Base-by-base conservation (phyloP, 2,797 vertebrate genomes). In the Neosilurus mollespiculum region DNA sequence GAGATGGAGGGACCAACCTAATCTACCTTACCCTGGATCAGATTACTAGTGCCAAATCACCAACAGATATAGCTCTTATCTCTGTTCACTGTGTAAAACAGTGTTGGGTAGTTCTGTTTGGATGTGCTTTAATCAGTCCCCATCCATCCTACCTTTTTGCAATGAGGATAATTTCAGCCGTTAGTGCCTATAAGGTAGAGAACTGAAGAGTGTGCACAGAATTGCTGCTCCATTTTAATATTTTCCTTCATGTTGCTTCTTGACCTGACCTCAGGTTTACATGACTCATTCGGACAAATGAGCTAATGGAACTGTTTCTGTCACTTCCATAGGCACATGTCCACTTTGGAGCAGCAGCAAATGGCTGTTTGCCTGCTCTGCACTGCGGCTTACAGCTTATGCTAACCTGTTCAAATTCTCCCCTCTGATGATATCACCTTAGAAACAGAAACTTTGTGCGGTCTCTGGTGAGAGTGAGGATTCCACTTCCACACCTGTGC, bases 261-360 rank as follows among this genome's bases (percentile, higher is more conserved):
- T 82, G 51, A 84, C 84, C 90, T 87, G 85, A 85, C 8, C 9
- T 34, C 72, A 58, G 79, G 86, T 89, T 81, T 75, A 85, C 87
- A 83, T 87, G 76, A 90, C 88, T 91, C 82, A 90, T 83, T 77
- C 75, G 64, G 80, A 22, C n/a, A 78, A 89, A 82, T 90, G 85
- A 91, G 90, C 67, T 85, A 86, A 87, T 82, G 72, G 80, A 91
- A 89, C 77, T 75, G 43, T 84, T 84, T 84, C 88, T 84, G 75
- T 30, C 78, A 84, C 81, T 65, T 86, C 86, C 77, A 34, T 81
- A 34, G 81, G 76, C 81, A 85, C 77, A 59, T 83, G 77, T 80
- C 37, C 86, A 80, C 76, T 69, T 53, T 83, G 69, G 62, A 24
- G 64, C 80, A 78, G 72, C 69, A 82, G 77, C 76, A 75, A 73